These are phyloP conservation scores for Brachyalestes nurse DNA, from an alignment of 2,797 vertebrate genomes.

Conservation along the genomic window DNA sequence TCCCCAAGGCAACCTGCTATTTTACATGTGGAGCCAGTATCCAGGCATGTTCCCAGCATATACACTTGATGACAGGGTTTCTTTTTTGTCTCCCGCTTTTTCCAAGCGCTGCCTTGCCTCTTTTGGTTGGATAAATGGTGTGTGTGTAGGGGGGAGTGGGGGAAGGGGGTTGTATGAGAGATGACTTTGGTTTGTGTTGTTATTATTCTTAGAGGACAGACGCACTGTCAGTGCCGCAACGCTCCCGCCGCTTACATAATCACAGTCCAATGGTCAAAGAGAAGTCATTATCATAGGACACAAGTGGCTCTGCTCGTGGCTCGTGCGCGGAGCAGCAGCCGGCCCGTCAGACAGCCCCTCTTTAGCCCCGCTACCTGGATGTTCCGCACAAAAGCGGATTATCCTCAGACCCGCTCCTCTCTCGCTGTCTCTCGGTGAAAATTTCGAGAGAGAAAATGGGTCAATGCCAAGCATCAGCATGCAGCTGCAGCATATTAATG, in stretches of 20 bases:
- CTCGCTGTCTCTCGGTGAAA: conserved; percentile 42
- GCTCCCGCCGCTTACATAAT: conserved; percentile 53
- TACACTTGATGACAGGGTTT: conserved; percentile 4
- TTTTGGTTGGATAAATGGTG: not conserved
- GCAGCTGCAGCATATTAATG: conserved; percentile 61
- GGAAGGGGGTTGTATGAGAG: conserved; percentile 3
- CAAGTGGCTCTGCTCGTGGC: conserved; percentile 43
- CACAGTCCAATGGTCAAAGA: conserved; percentile 49
- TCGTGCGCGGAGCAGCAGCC: not conserved
- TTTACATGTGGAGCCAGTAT: not conserved
- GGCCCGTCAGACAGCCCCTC: conserved; percentile 27
- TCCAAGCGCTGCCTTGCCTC: not conserved
- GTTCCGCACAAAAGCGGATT: conserved; percentile 53
- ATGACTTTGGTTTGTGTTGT: conserved; percentile 32
- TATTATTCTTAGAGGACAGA: conserved; percentile 37
- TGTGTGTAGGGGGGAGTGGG: not conserved
- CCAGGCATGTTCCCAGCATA: not conserved
- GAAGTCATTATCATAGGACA: conserved; percentile 51
- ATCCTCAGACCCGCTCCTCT: conserved; percentile 51
- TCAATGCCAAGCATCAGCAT: conserved; percentile 57
- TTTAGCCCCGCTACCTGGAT: conserved; percentile 50
- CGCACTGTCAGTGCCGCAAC: conserved; percentile 13
- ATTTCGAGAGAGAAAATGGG: conserved; percentile 60
- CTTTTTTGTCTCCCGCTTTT: not conserved
- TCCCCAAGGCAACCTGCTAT: not conserved